A percentile compares a stretch with the other conserved stretches of the same genome.
Conservation (phyloP, 2,888 invertebrate genomes). For the Nysson spinosus region DNA sequence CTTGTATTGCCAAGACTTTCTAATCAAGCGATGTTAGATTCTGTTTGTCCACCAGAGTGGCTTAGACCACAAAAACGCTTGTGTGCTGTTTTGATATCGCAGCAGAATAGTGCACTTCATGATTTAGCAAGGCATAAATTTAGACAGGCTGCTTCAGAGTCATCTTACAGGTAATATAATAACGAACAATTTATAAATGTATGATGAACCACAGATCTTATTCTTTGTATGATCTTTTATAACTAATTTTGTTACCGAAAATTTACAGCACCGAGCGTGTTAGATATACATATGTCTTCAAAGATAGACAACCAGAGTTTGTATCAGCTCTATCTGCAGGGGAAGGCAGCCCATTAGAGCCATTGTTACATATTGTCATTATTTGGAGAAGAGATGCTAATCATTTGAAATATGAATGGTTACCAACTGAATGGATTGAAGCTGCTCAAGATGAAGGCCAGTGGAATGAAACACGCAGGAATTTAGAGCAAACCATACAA, state of each 20-base stretch:
- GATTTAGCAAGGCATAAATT: conserved; percentile 84
- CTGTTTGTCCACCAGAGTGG: conserved; percentile 93
- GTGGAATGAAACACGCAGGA: conserved; percentile 85
- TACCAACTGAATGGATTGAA: conserved; percentile 83
- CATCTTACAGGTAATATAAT: conserved; percentile 79
- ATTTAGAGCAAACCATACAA: conserved; percentile 85
- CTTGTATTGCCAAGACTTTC: conserved; percentile 92
- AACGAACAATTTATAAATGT: neutral
- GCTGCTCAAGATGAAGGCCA: conserved; percentile 78
- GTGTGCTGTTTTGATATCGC: conserved; percentile 89
- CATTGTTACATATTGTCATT: conserved; percentile 89
- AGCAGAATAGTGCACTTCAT: conserved; percentile 81
- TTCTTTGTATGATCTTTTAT: too few species aligned
- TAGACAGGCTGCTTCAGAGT: conserved; percentile 84
- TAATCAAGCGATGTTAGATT: conserved; percentile 91
- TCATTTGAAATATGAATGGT: conserved; percentile 95
- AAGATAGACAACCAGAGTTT: conserved; percentile 90
- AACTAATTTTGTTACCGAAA: neutral
- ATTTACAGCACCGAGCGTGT: conserved; percentile 79
- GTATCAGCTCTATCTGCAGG: conserved; percentile 84
- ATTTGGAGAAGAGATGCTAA: conserved; percentile 93
- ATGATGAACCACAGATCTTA: too few species aligned
- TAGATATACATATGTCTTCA: conserved; percentile 92
- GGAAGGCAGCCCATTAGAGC: conserved; percentile 82
- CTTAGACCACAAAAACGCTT: conserved; percentile 86